These are phyloP conservation scores for Idaea straminata DNA, from an alignment of 2,888 invertebrate genomes.

Conservation along the genomic window DNA sequence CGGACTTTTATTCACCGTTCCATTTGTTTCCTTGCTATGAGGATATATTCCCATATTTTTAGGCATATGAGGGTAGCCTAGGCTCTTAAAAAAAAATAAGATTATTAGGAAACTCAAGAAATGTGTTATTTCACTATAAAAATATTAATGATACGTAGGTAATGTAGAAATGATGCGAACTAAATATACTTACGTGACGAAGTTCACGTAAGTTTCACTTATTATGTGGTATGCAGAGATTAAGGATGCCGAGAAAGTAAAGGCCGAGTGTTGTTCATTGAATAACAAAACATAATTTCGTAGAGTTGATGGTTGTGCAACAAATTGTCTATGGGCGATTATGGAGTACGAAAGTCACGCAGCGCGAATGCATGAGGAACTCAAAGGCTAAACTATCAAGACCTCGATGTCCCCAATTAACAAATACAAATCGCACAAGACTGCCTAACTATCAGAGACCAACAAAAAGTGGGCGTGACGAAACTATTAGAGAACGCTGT, in stretches of 20 bases:
- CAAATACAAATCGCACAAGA: conserved; percentile 30
- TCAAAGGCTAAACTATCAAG: conserved; percentile 43
- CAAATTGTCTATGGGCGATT: conserved; percentile 54
- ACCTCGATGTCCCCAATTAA: conserved; percentile 35
- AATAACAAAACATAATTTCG: conserved; percentile 61
- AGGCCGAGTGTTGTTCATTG: conserved; percentile 51
- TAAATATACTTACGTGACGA: conserved; percentile 28
- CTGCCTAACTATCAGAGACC: conserved; percentile 49
- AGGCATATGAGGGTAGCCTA: no score
- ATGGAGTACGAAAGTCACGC: conserved; percentile 62
- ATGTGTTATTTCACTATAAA: background rate
- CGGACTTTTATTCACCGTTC: no score
- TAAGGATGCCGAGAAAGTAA: conserved; percentile 72
- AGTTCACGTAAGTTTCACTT: conserved; percentile 45
- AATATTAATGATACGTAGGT: background rate
- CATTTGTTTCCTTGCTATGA: no score
- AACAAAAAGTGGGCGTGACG: conserved; percentile 46
- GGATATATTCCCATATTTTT: no score
- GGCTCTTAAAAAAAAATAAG: no score
- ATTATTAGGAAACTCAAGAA: no score
- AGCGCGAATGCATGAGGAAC: conserved; percentile 46
- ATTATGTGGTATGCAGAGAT: conserved; percentile 38
- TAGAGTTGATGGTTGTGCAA: conserved; percentile 62
- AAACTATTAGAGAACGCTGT: conserved; percentile 53
- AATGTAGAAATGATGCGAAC: background rate